Percentiles rank a stretch among this genome's conserved stretches.
phyloP scores from a whole-genome alignment of 2,888 invertebrate genomes.

The Sepiola atlantica region DNA sequence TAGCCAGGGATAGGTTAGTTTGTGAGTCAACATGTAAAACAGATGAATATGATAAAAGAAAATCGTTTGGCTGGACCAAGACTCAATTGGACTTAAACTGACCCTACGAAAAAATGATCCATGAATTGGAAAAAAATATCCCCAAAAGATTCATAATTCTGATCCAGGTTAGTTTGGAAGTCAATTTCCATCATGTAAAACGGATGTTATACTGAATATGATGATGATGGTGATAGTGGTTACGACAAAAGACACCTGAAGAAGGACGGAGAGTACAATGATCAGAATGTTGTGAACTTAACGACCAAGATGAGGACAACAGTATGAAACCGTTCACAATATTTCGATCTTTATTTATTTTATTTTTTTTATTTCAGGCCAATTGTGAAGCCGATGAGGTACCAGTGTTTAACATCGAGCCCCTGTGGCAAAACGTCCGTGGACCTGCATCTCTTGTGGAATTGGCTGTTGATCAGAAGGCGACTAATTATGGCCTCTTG shows the following conservation, averaged over 20 bases:
- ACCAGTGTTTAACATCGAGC: conserved; percentile 74
- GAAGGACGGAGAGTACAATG: neutral
- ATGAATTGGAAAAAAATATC: no score
- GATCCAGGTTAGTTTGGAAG: neutral
- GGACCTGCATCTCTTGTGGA: conserved; percentile 80
- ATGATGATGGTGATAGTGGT: neutral
- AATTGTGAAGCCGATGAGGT: conserved; percentile 74
- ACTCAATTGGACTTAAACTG: no score
- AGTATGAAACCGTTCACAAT: neutral
- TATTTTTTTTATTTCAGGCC: conserved; percentile 60
- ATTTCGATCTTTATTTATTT: neutral
- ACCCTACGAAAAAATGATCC: neutral
- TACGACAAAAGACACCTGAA: neutral
- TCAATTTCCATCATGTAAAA: neutral
- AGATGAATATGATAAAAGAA: no score
- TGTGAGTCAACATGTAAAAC: neutral
- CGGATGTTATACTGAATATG: neutral
- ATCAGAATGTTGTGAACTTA: neutral
- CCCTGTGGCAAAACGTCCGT: conserved; percentile 69
- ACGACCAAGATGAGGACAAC: neutral
- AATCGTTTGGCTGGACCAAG: no score
- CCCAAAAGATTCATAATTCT: neutral
- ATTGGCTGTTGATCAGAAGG: conserved; percentile 85
- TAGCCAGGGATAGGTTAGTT: no score
- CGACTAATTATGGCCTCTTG: conserved; percentile 84